Base-by-base conservation (phyloP, 2,113 vertebrate genomes). In the Plecturocebus donacophilus region DNA sequence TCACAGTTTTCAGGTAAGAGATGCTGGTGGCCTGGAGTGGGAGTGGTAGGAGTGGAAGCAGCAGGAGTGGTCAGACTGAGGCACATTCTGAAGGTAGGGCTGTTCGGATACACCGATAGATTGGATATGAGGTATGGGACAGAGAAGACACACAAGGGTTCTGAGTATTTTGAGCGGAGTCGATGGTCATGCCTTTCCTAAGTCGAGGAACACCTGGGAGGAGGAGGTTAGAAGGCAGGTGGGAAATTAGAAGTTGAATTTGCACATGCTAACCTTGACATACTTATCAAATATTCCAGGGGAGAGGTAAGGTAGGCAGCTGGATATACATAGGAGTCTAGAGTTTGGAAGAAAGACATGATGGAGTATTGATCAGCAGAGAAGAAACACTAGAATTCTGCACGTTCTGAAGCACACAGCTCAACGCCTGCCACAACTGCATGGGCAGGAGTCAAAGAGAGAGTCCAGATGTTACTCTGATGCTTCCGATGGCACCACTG, bases 351-450 rank as follows among this genome's bases (percentile, higher is more conserved):
- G 27, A 47, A 27, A 64, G 42, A n/a, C 35, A 16, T 83, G 30
- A 56, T 23, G n/a, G 38, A n/a, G 8, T 30, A 27, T 0, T 19
- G 11, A 23, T 6, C 8, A 45, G 21, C 4, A 7, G n/a, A 17
- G 30, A 52, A n/a, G 42, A 30, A 90, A 30, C 11, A 30, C 17
- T 56, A 6, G 47, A 75, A 35, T 49, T 61, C 42, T 4, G 75
- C 76, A 23, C 10, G 7, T 9, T 42, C 73, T 79, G 47, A 52
- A 25, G 30, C 38, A 80, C 21, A 21, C 12, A 25, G 27, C 54
- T 77, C 40, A 42, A 13, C 3, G 25, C 10, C 47, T n/a, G 58
- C 58, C 30, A 27, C 73, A 12, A 35, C 4, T 27, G 12, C 20
- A 4, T 25, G 16, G 20, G 10, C 17, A 35, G 42, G 35, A 66